Percentiles rank a stretch among this genome's conserved stretches.
phyloP scores from a whole-genome alignment of 2,113 vertebrate species.

The Trogon melanurus region DNA sequence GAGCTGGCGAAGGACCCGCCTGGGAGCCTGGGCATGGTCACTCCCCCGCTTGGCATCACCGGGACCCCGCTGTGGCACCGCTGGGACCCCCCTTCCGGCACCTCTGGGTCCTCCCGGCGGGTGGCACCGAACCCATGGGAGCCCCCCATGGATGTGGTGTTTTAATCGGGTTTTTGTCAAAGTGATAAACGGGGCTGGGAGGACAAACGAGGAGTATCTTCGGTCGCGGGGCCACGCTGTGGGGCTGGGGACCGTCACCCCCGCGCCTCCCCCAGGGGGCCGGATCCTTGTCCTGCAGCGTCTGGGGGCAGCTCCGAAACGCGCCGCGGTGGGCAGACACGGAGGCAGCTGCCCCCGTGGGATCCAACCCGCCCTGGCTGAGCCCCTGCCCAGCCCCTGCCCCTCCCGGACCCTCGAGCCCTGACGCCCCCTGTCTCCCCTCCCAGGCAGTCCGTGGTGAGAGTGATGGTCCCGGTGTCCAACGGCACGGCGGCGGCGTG shows the following conservation, averaged over 20 bases:
- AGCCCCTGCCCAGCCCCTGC: accelerated
- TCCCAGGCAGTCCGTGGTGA: not conserved
- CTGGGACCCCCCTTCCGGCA: too few relatives aligned
- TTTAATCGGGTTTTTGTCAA: not conserved
- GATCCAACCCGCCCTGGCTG: not conserved
- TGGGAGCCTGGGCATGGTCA: not conserved
- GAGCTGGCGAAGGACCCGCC: not conserved
- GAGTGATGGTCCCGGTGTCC: conserved; percentile 65
- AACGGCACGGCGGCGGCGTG: conserved; percentile 71
- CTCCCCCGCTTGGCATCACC: too few relatives aligned
- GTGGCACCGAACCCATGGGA: not conserved
- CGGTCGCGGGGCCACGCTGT: accelerated
- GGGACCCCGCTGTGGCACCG: not conserved
- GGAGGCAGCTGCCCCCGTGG: not conserved
- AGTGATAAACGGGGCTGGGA: not conserved
- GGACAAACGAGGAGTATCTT: not conserved
- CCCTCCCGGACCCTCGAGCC: too few relatives aligned
- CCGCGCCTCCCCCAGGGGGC: accelerated
- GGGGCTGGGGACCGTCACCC: accelerated
- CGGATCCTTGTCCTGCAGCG: not conserved
- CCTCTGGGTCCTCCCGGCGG: not conserved
- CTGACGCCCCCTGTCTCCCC: not conserved
- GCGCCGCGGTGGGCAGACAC: accelerated
- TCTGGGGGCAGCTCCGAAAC: not conserved
- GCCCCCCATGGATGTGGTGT: not conserved